Conservation (phyloP, 2,113 vertebrate species). For the Dromas ardeola region DNA sequence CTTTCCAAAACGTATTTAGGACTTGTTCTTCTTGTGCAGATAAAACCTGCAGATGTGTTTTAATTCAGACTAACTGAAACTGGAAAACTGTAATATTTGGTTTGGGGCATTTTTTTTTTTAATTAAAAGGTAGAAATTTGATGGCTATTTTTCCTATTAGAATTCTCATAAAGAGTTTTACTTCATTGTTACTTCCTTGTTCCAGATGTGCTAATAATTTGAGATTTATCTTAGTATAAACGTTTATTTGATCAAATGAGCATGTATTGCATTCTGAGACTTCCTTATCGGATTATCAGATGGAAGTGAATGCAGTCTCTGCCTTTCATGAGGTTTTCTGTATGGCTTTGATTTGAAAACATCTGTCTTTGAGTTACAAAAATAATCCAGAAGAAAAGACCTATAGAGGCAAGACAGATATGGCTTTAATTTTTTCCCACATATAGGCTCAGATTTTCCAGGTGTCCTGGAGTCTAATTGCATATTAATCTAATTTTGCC, state of each 20-base stretch:
- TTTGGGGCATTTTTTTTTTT: neutral
- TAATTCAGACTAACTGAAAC: neutral
- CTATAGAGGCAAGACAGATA: neutral
- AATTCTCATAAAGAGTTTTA: neutral
- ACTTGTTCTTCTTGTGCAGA: constrained; percentile 33
- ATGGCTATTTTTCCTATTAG: neutral
- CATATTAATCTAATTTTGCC: neutral
- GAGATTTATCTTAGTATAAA: neutral
- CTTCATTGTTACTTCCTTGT: neutral
- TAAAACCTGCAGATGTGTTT: constrained; percentile 1
- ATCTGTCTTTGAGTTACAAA: neutral
- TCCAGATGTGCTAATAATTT: neutral
- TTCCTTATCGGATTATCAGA: neutral
- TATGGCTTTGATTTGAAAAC: neutral
- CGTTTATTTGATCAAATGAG: neutral
- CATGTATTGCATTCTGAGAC: neutral
- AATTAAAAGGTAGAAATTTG: neutral
- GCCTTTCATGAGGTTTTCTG: neutral
- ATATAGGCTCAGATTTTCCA: neutral
- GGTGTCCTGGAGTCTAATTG: neutral
- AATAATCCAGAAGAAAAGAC: neutral
- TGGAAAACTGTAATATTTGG: neutral
- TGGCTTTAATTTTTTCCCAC: neutral
- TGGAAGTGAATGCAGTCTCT: neutral
- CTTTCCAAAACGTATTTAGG: constrained; percentile 40